phyloP scores from a whole-genome alignment of 2,888 invertebrate genomes.

The Melinopterus prodromus region DNA sequence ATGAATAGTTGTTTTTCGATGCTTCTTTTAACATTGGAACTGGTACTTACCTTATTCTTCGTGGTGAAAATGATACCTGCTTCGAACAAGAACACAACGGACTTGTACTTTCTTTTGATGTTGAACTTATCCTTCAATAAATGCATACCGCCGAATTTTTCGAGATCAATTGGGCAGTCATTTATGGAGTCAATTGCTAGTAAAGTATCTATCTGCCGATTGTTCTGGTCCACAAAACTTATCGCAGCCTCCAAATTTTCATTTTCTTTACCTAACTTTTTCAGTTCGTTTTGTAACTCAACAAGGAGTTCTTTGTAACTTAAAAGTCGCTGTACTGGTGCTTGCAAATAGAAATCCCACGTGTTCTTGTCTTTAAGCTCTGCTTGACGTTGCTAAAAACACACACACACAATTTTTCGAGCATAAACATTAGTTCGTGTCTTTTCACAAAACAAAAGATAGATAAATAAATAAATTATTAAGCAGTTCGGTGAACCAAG shows the following conservation, averaged over 20 bases:
- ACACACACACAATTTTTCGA: neutral
- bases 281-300: constrained; percentile 38
- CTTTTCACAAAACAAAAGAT: too few species aligned
- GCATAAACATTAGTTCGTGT: neutral
- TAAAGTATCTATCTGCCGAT: constrained; percentile 55
- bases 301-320: constrained; percentile 54
- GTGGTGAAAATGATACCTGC: constrained; percentile 53
- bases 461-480: too few species aligned
- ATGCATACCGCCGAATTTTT: constrained; percentile 50
- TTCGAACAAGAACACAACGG: constrained; percentile 55
- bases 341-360: constrained; percentile 51
- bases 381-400: constrained; percentile 58
- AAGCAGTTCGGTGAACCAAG: neutral
- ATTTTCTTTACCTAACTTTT: constrained; percentile 42
- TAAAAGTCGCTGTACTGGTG: constrained; percentile 54
- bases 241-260: constrained; percentile 46
- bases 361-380: constrained; percentile 51
- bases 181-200: constrained; percentile 56
- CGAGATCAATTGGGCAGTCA: constrained; percentile 56
- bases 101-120: constrained; percentile 49
- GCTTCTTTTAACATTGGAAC: too few species aligned
- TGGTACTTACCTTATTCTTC: constrained; percentile 41
- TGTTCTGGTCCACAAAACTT: constrained; percentile 50
- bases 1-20: too few species aligned
- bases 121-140: constrained; percentile 53